Percentiles rank a stretch among this genome's conserved stretches.
Evolutionary conservation across 2,888 invertebrate species (phyloP).

Genomic region (Tenthredo amoena): DNA sequence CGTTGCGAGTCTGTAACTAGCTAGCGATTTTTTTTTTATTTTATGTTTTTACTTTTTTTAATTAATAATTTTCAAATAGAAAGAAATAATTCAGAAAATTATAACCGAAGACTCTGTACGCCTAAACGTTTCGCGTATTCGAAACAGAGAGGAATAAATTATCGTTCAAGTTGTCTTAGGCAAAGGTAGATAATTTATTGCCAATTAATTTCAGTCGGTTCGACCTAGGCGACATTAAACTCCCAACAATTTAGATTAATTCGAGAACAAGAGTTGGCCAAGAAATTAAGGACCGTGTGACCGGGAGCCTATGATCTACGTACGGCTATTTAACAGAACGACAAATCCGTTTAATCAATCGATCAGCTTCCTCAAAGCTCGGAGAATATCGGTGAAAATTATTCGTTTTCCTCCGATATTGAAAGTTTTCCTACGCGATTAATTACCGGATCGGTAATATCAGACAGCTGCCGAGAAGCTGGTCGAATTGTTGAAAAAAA

Average conservation of each 20-base stretch:
- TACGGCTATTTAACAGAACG: not conserved
- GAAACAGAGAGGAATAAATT: not conserved
- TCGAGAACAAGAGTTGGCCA: constrained; percentile 30
- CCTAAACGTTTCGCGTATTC: not conserved
- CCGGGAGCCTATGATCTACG: not conserved
- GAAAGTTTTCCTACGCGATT: no score
- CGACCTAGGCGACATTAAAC: constrained; percentile 15
- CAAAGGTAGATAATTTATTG: constrained; percentile 16
- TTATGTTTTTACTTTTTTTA: not conserved
- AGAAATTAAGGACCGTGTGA: constrained; percentile 23
- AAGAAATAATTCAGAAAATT: no score
- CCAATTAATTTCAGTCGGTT: constrained; percentile 43
- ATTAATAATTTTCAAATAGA: no score
- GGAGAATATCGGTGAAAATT: no score
- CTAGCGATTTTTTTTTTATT: not conserved
- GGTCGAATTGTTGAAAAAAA: no score
- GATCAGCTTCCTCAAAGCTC: constrained; percentile 1
- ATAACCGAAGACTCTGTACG: no score
- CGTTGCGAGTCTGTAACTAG: no score
- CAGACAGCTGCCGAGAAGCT: no score
- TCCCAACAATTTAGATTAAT: constrained; percentile 31
- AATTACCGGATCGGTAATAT: no score
- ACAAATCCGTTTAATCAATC: constrained; percentile 11
- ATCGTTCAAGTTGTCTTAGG: not conserved
- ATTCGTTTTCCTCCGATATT: no score